Conservation (phyloP, 2,888 invertebrate species). For the Alsophila aescularia region DNA sequence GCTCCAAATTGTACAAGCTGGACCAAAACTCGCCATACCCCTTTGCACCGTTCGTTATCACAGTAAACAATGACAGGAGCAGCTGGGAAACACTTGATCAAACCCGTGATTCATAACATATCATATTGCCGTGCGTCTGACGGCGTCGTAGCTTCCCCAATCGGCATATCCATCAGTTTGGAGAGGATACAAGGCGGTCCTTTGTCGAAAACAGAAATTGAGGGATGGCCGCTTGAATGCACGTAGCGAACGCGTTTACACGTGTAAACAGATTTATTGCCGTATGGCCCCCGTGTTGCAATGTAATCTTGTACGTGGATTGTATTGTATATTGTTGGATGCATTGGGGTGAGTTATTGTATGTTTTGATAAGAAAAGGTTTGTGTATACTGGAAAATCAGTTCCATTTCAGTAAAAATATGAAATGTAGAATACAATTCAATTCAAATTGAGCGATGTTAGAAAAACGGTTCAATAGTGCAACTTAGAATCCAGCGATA, state of each 20-base stretch:
- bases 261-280: constrained; percentile 36
- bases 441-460: neutral
- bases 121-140: constrained; percentile 5
- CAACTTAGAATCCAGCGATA: too few species aligned
- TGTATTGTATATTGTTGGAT: constrained; percentile 20
- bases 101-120: constrained; percentile 10
- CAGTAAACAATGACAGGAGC: constrained; percentile 2
- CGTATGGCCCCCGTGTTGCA: constrained; percentile 15
- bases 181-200: constrained; percentile 18
- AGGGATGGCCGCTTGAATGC: constrained; percentile 29
- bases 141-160: constrained; percentile 5
- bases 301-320: constrained; percentile 14
- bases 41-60: neutral
- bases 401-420: too few species aligned
- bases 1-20: neutral
- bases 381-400: too few species aligned
- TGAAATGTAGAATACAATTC: too few species aligned
- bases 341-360: constrained; percentile 14
- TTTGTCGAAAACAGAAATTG: constrained; percentile 35
- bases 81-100: constrained; percentile 19
- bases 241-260: constrained; percentile 32
- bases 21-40: neutral
- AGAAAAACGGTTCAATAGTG: too few species aligned
- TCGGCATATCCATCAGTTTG: constrained; percentile 22
- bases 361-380: neutral